A percentile compares a stretch with the other conserved stretches of the same genome.
Evolutionary conservation across 2,797 vertebrate species (phyloP).

Genomic region (Hipposideros larvatus): DNA sequence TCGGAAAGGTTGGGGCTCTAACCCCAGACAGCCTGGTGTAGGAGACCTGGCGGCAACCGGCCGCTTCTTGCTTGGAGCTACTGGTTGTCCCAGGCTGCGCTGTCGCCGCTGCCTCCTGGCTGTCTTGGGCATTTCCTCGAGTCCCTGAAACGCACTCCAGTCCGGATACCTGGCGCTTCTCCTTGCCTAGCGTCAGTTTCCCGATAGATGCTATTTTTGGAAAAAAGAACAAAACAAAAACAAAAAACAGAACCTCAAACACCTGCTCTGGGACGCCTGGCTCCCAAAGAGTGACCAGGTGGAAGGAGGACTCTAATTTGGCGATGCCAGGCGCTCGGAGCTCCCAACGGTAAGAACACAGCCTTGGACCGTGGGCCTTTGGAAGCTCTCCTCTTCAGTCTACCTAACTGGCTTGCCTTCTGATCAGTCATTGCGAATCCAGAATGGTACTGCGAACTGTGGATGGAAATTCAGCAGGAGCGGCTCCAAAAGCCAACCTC

Average conservation of each 20-base stretch:
- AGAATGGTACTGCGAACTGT: fast-evolving
- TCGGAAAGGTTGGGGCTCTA: background rate
- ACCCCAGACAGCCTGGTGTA: background rate
- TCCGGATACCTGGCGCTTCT: background rate
- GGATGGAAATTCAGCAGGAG: background rate
- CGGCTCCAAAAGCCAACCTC: background rate
- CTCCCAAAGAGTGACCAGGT: background rate
- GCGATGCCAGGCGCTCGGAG: background rate
- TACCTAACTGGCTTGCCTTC: background rate
- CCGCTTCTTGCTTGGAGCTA: background rate
- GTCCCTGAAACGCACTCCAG: background rate
- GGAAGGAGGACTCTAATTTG: background rate
- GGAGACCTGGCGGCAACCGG: background rate
- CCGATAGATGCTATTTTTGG: background rate
- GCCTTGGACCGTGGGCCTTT: background rate
- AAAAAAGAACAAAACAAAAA: background rate
- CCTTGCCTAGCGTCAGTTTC: background rate
- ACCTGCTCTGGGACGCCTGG: background rate
- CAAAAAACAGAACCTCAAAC: background rate
- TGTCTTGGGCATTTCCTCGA: background rate
- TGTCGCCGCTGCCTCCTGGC: background rate
- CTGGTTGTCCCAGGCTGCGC: background rate
- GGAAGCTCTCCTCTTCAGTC: no score
- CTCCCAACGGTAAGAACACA: background rate
- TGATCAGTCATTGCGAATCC: background rate